phyloP scores from a whole-genome alignment of 2,113 vertebrate species.

The Spilogale gracilis region DNA sequence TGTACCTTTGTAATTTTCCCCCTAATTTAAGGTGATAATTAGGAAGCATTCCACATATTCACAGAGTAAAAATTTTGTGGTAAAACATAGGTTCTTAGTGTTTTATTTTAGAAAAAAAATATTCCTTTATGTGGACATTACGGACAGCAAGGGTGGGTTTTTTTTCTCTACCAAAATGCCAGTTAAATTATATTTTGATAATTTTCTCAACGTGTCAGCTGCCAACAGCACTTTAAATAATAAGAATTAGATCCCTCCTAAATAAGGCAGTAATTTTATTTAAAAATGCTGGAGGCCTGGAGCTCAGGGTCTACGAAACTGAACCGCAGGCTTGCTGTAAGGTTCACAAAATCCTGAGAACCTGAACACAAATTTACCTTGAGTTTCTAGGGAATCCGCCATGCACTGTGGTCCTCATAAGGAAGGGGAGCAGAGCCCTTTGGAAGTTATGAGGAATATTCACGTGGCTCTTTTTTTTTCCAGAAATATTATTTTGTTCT shows the following conservation, averaged over 20 bases:
- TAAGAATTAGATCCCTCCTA: slow-evolving; percentile 74
- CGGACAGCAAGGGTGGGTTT: neutral
- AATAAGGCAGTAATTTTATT: slow-evolving; percentile 71
- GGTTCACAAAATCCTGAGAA: neutral
- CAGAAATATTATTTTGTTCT: too few species aligned
- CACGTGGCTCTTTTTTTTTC: fast-evolving
- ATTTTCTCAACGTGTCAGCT: slow-evolving; percentile 78
- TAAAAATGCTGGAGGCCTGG: slow-evolving; percentile 46
- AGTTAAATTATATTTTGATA: slow-evolving; percentile 77
- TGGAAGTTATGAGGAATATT: fast-evolving
- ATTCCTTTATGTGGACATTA: slow-evolving; percentile 42
- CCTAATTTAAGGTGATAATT: slow-evolving; percentile 18
- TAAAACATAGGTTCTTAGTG: neutral
- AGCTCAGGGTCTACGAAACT: slow-evolving; percentile 12
- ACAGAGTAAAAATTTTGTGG: neutral
- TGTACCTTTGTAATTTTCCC: neutral
- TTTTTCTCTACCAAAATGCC: slow-evolving; percentile 50
- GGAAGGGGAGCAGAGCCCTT: fast-evolving
- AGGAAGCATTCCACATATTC: neutral
- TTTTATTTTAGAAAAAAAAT: slow-evolving; percentile 52
- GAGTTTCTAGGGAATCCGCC: fast-evolving
- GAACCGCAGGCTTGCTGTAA: neutral
- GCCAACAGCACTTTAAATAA: slow-evolving; percentile 77
- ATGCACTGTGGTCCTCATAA: fast-evolving
- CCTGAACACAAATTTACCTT: fast-evolving